Evolutionary conservation across 92 coral and sea anemone species (phyloP).

Genomic region (Umimayanthus chanpuru): DNA sequence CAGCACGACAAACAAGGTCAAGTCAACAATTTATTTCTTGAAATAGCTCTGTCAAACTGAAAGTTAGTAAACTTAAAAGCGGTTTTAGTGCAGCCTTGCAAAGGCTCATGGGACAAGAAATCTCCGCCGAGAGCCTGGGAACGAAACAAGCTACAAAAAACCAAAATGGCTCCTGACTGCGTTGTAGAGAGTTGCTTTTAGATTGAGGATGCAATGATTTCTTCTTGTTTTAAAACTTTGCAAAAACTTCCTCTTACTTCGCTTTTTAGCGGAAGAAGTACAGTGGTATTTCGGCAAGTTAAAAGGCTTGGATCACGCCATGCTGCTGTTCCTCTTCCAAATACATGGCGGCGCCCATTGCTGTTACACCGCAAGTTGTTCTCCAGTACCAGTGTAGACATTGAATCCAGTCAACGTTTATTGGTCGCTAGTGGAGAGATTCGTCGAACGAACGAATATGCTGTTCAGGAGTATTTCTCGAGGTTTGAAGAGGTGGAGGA

Average conservation of each 20-base stretch:
- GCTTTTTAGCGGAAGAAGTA: not conserved
- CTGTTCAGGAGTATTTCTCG: slow-evolving; percentile 27
- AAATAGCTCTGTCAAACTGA: too few species aligned
- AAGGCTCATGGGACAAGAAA: too few species aligned
- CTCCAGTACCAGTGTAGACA: not conserved
- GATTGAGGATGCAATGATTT: not conserved
- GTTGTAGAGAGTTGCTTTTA: too few species aligned
- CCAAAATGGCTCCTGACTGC: too few species aligned
- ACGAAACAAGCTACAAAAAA: too few species aligned
- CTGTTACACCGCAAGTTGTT: not conserved
- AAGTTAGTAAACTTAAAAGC: too few species aligned
- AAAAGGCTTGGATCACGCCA: not conserved
- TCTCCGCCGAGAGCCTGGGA: too few species aligned
- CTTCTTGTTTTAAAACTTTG: not conserved
- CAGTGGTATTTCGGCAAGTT: slow-evolving; percentile 1
- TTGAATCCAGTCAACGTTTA: not conserved
- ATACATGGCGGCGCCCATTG: not conserved
- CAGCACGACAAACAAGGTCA: too few species aligned
- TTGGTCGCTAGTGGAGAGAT: slow-evolving; percentile 32
- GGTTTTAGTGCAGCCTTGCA: too few species aligned
- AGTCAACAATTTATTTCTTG: too few species aligned
- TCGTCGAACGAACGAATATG: slow-evolving; percentile 16
- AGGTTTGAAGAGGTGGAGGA: slow-evolving; percentile 22
- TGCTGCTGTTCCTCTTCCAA: not conserved
- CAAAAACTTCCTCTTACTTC: not conserved